Conservation (phyloP, 2,797 vertebrate species). For the Threskiornis aethiopicus region DNA sequence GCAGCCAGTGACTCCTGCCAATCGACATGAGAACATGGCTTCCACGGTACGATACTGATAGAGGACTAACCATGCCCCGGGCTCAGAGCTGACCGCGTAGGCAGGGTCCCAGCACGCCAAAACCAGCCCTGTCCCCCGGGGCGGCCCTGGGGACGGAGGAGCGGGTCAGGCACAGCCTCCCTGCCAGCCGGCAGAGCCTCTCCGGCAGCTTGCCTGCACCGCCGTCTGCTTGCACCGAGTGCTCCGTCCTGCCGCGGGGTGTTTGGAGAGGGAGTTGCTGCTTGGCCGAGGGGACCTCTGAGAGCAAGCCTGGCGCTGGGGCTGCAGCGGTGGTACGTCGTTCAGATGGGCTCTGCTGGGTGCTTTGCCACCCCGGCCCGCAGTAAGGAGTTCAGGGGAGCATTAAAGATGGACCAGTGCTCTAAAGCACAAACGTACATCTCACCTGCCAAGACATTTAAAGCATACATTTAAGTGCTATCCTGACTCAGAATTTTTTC, state of each 20-base stretch:
- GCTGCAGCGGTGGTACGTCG: background rate
- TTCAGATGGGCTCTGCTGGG: background rate
- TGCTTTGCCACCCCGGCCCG: background rate
- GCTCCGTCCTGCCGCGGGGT: background rate
- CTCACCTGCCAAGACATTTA: background rate
- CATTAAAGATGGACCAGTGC: background rate
- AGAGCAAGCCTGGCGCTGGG: background rate
- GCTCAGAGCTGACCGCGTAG: background rate
- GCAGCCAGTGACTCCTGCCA: background rate
- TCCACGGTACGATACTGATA: background rate
- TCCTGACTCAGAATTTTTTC: background rate
- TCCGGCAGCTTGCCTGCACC: background rate
- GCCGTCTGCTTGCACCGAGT: rapidly evolving
- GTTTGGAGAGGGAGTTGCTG: background rate
- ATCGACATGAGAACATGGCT: background rate
- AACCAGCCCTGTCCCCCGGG: background rate
- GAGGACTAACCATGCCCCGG: rapidly evolving
- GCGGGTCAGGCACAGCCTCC: too few species aligned
- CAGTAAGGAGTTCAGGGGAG: background rate
- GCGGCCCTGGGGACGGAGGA: background rate
- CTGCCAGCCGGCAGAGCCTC: background rate
- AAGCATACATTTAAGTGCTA: background rate
- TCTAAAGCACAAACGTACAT: background rate
- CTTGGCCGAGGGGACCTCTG: background rate
- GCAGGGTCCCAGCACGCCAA: background rate